Base-by-base conservation (phyloP, 1,140 invertebrate species). In the Eueides isabella region DNA sequence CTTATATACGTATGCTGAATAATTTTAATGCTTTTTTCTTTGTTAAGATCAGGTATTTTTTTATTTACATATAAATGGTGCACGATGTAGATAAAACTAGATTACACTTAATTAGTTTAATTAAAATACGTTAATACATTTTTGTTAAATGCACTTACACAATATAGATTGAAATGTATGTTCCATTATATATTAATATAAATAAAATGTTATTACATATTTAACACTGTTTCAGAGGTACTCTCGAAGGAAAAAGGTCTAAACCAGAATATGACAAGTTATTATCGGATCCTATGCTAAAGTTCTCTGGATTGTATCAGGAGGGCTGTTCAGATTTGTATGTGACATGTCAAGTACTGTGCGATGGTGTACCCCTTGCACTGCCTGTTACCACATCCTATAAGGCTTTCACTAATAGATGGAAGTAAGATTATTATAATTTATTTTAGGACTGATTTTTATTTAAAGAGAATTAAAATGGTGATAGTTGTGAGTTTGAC, bases 301-400 rank as follows among this genome's bases (percentile, higher is more conserved):
- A 98, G 86, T 99, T 97, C 88, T 98, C 97, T 29, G 98, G 98
- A 1, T 88, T 98, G 2, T 98, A 97, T 88, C 96, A 97, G 84
- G 94, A 95, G 64, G 94, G 95, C 48, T 97, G 96, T 86, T 96
- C 98, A 5, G 98, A 99, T 88, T 94, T 99, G 35, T 96, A 97
- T 92, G 98, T 98, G 0, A 96, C 96, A 7, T 96, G 98, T 81
- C 97, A 99, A 94, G 95, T 99, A 1, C 97, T 96, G 92, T 96
- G 97, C 77, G 96, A 98, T 88, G 97, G 96, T 65, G 94, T 96
- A 76, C 96, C 97, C 1, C 94, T 99, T 4, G 97, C 97, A 35
- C 93, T 99, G 68, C 98, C 98, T 16, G 96, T 99, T 30, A 95
- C 96, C 48, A 99, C 98, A 28, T 96, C 98, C 2, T 99, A 99